Percentiles rank a stretch among this genome's conserved stretches.
These are phyloP conservation scores for Lontra canadensis DNA, from an alignment of 2,113 vertebrate species.

Conservation along the genomic window DNA sequence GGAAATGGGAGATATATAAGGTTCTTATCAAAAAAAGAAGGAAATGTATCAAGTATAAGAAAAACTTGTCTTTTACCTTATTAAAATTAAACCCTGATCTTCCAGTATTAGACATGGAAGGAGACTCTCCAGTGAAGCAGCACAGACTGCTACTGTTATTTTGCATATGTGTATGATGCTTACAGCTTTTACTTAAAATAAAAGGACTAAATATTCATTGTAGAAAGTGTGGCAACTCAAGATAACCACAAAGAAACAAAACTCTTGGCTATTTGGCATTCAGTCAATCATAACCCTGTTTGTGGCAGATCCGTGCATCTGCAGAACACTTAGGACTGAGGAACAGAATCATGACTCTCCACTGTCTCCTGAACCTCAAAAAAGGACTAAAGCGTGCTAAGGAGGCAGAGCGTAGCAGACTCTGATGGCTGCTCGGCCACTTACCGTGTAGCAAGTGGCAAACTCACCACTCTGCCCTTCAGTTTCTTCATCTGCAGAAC, in stretches of 20 bases:
- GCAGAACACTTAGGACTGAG: too few species aligned
- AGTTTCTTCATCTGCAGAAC: not conserved
- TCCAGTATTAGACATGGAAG: not conserved
- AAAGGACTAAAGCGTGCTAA: not conserved
- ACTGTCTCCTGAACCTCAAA: not conserved
- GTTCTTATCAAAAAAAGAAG: not conserved
- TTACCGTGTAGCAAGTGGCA: not conserved
- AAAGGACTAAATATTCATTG: not conserved
- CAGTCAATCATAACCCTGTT: not conserved
- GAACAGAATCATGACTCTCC: not conserved
- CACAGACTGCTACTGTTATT: not conserved
- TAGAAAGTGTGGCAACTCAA: not conserved
- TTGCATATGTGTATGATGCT: not conserved
- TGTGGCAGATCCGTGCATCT: not conserved
- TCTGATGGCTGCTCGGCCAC: not conserved
- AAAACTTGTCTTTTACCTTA: not conserved
- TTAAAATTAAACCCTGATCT: not conserved
- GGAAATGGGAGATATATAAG: not conserved
- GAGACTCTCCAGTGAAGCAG: not conserved
- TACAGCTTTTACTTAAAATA: not conserved
- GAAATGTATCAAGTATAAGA: not conserved
- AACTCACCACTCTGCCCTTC: not conserved
- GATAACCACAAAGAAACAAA: not conserved
- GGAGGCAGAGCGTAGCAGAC: not conserved
- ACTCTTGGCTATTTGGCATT: not conserved